These are phyloP conservation scores for Erithacus rubecula DNA, from an alignment of 2,797 vertebrate genomes.

Conservation along the genomic window DNA sequence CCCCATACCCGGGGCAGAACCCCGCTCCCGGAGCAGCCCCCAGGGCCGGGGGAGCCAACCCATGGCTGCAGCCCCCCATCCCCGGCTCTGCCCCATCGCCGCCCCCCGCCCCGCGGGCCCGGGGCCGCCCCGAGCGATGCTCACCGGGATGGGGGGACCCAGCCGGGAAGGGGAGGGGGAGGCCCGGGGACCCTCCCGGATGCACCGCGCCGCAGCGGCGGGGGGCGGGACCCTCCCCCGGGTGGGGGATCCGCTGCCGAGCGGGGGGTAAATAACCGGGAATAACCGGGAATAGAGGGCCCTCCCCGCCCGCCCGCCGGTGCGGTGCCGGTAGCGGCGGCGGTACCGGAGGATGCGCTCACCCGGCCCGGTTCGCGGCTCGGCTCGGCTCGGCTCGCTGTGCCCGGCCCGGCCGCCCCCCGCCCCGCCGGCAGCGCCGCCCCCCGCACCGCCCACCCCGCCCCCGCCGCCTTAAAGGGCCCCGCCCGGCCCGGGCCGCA, in stretches of 20 bases:
- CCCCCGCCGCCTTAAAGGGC: slow-evolving; percentile 6
- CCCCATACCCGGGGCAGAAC: too few relatives aligned
- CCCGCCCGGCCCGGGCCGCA: neutral
- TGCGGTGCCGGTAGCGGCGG: neutral
- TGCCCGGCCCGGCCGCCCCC: neutral
- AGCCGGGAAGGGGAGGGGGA: neutral
- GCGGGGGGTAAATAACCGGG: neutral
- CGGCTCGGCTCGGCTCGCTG: neutral
- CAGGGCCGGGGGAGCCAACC: neutral
- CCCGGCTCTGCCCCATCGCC: neutral
- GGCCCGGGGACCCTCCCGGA: neutral
- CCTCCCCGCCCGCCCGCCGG: neutral
- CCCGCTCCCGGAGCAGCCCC: too few relatives aligned
- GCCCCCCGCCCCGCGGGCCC: neutral
- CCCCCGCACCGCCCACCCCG: neutral
- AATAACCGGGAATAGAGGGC: neutral
- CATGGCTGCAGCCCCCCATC: neutral
- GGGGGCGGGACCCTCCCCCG: neutral
- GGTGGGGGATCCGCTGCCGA: neutral
- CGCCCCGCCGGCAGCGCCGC: neutral
- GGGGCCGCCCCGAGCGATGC: neutral
- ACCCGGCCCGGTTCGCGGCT: neutral
- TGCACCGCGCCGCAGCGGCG: neutral
- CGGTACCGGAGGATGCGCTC: neutral
- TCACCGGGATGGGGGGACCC: neutral